These are phyloP conservation scores for Megaceryle maxima DNA, from an alignment of 2,113 vertebrate genomes.

Conservation along the genomic window DNA sequence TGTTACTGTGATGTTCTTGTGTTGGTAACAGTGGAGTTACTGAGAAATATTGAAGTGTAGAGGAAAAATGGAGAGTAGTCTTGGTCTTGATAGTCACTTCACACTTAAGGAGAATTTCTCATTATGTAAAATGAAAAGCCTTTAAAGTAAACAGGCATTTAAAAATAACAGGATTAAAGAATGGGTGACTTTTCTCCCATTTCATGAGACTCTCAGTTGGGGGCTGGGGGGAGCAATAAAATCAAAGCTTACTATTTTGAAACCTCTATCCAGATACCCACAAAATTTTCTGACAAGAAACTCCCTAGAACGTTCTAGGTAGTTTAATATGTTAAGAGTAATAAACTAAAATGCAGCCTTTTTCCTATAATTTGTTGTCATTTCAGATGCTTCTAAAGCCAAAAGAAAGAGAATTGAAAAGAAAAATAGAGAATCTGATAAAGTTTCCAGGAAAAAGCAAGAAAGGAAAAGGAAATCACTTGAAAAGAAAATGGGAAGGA, in stretches of 20 bases:
- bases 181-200: background rate
- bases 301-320: background rate
- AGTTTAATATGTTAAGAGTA: background rate
- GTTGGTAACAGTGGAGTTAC: background rate
- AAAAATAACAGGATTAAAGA: background rate
- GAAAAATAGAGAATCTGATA: slow-evolving; percentile 70
- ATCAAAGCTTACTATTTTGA: background rate
- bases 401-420: slow-evolving; percentile 70
- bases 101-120: background rate
- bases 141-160: background rate
- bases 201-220: background rate
- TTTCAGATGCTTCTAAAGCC: slow-evolving; percentile 69
- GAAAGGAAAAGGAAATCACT: slow-evolving; percentile 54
- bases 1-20: background rate
- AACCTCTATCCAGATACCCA: background rate
- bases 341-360: slow-evolving; percentile 1
- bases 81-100: background rate
- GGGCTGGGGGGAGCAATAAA: background rate
- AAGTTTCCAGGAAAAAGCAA: slow-evolving; percentile 65
- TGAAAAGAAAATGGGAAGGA: slow-evolving; percentile 67
- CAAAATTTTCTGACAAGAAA: background rate
- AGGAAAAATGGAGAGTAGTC: background rate
- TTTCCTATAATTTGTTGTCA: background rate
- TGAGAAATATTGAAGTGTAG: background rate
- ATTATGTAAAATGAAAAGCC: background rate